A percentile compares a stretch with the other conserved stretches of the same genome.
Evolutionary conservation across 2,113 vertebrate species (phyloP).

Genomic region (Alligator sinensis): DNA sequence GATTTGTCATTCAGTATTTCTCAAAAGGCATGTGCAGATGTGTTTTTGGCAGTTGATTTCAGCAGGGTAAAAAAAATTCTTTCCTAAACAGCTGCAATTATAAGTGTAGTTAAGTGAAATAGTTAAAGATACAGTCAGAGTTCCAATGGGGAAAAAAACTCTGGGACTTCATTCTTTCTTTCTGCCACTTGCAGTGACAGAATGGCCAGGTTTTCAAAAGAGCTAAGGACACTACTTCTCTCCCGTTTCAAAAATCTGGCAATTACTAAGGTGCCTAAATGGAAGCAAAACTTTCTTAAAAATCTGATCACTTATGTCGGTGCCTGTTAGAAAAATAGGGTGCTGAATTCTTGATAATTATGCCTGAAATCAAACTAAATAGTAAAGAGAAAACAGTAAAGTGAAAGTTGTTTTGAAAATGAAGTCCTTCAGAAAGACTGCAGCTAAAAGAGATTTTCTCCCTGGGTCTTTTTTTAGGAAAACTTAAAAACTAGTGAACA

Average conservation of each 20-base stretch:
- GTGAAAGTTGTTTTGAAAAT: background rate
- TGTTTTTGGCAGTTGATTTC: background rate
- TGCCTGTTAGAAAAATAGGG: background rate
- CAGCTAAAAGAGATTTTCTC: background rate
- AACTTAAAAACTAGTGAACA: background rate
- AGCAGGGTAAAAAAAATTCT: background rate
- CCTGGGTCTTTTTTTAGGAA: background rate
- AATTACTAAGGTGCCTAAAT: background rate
- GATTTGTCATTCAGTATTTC: background rate
- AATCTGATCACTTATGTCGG: background rate
- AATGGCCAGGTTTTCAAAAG: background rate
- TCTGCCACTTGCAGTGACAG: background rate
- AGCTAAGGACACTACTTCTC: background rate
- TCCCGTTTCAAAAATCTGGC: background rate
- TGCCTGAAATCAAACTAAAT: background rate
- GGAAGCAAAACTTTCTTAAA: background rate
- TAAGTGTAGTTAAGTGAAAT: background rate
- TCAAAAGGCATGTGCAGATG: background rate
- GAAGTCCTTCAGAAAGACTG: background rate
- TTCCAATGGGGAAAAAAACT: background rate
- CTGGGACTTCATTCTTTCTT: background rate
- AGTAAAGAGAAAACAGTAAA: background rate
- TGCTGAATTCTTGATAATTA: background rate
- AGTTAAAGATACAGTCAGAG: background rate
- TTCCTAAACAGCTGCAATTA: background rate